A percentile compares a stretch with the other conserved stretches of the same genome.
Evolutionary conservation across 1,140 invertebrate genomes (phyloP).

Genomic region (Megalopta genalis): DNA sequence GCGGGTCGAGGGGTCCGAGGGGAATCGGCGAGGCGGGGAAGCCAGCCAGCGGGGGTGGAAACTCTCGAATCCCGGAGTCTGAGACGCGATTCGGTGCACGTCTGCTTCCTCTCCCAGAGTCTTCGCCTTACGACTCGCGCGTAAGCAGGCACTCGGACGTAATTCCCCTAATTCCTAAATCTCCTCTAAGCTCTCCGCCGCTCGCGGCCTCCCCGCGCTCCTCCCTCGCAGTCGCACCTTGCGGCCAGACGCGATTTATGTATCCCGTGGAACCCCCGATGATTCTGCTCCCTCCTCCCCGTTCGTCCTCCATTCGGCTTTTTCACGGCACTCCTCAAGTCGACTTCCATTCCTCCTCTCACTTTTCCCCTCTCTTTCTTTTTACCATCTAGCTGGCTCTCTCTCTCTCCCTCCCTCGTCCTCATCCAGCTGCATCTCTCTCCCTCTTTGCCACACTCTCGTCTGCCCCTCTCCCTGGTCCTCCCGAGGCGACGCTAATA

Average conservation of each 20-base stretch:
- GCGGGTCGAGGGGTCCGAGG: not conserved
- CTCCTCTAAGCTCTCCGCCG: conserved; percentile 44
- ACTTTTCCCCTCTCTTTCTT: conserved; percentile 35
- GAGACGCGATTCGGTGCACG: conserved; percentile 20
- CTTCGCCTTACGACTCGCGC: conserved; percentile 45
- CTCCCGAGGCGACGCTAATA: conserved; percentile 51
- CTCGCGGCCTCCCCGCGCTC: conserved; percentile 13
- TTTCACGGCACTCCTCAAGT: not conserved
- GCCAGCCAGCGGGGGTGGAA: not conserved
- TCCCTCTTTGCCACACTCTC: not conserved
- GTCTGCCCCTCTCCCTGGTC: not conserved
- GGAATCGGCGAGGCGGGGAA: not conserved
- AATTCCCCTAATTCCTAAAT: conserved; percentile 67
- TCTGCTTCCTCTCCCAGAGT: not conserved
- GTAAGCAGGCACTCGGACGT: conserved; percentile 62
- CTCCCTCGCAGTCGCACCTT: conserved; percentile 56
- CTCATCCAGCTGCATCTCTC: not conserved
- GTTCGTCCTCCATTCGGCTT: not conserved
- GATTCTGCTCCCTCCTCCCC: conserved; percentile 37
- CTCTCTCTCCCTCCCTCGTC: not conserved
- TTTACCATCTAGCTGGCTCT: not conserved
- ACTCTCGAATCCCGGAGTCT: not conserved
- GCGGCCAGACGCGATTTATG: conserved; percentile 59
- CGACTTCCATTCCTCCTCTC: conserved; percentile 7
- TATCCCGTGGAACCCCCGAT: conserved; percentile 50